A percentile compares a stretch with the other conserved stretches of the same genome.
Conservation (phyloP, 2,888 invertebrate genomes). For the Thymelicus acteon region DNA sequence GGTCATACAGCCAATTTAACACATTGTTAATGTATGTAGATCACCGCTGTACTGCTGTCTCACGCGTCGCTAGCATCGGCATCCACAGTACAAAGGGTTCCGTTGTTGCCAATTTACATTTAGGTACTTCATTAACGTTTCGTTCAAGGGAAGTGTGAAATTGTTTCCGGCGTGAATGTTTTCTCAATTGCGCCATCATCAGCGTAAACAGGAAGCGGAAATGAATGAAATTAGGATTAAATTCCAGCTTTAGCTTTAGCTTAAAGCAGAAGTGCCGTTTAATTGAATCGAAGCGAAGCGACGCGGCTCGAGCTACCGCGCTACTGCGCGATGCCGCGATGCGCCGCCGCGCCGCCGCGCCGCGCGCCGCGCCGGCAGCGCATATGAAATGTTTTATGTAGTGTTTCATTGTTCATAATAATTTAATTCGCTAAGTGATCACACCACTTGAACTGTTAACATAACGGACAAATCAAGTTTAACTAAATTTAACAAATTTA, state of each 20-base stretch:
- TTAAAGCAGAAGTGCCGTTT: slow-evolving; percentile 18
- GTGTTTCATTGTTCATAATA: too few relatives aligned
- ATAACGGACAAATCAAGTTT: too few relatives aligned
- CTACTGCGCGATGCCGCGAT: too few relatives aligned
- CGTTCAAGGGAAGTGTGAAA: slow-evolving; percentile 14
- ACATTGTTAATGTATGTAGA: too few relatives aligned
- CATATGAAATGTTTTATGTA: too few relatives aligned
- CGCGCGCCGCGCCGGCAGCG: too few relatives aligned
- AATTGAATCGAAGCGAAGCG: slow-evolving; percentile 26
- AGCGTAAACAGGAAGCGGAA: slow-evolving; percentile 3
- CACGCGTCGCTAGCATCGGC: background rate
- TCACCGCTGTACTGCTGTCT: background rate
- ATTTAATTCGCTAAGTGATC: too few relatives aligned
- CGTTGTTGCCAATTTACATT: background rate
- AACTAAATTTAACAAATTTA: too few relatives aligned
- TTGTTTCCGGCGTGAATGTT: slow-evolving; percentile 28
- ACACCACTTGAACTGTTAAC: too few relatives aligned
- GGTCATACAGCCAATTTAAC: too few relatives aligned
- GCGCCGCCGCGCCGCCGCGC: too few relatives aligned
- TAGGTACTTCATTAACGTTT: background rate
- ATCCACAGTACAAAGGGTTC: background rate
- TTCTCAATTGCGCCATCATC: slow-evolving; percentile 13
- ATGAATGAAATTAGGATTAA: slow-evolving; percentile 21
- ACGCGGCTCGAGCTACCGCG: too few relatives aligned
- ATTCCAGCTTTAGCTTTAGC: background rate